Base-by-base conservation (phyloP, 2,888 invertebrate species). In the Seladonia tumulorum region DNA sequence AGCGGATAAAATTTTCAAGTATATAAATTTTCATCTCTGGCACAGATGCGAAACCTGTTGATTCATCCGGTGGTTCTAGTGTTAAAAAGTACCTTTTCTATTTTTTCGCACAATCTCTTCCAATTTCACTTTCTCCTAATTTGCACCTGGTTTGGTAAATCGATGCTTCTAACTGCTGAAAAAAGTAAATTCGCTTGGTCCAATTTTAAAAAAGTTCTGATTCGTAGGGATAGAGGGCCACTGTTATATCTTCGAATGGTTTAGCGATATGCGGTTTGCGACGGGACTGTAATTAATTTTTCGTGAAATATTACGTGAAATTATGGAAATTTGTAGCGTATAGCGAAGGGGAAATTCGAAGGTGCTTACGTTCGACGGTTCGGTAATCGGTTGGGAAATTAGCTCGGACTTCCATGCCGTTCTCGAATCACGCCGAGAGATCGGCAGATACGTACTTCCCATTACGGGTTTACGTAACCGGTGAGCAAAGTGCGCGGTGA, bases 391-490 rank as follows among this genome's bases (percentile, higher is more conserved):
- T 74, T 74, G 18, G 53, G 53, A 53, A 74, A 47, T 74, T 72
- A 47, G 29, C 47, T 72, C 47, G 45, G 25, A 45, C 42, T 45
- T 72, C 47, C n/a, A 49, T 18, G 49, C 49, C 45, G 29, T 49
- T 49, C 60, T 16, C 49, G 49, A 72, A 22, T 49, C 73, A 76
- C 82, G 47, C 14, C n/a, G 16, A 29, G 29, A 76, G 49, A 76
- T 81, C 39, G 66, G 25, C 29, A 53, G 47, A 60, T 49, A 68
- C 53, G 45, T 81, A 45, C 53, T 35, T 63, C 49, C 70, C 71
- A 75, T 83, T 82, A 75, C 70, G 60, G 57, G 60, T 63, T 77
- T 68, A 73, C 73, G 72, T 74, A 84, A 77, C 76, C 25, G 29
- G 71, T 57, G 16, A 39, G 25, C 22, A 57, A 45, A 45, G 35